These are phyloP conservation scores for Agrotis ipsilon DNA, from an alignment of 2,888 invertebrate species.

Conservation along the genomic window DNA sequence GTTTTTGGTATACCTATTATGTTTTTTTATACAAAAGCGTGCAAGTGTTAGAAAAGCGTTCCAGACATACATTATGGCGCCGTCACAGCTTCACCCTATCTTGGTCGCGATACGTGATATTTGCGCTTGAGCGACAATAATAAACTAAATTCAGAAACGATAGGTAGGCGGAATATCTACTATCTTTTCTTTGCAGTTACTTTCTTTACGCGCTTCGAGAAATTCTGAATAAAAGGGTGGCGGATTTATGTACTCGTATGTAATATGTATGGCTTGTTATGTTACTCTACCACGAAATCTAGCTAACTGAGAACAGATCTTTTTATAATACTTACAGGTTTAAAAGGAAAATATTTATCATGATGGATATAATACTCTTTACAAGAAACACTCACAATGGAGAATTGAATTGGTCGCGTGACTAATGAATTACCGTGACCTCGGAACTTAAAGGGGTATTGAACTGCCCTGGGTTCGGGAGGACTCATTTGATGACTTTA, in stretches of 20 bases:
- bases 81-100: no score
- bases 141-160: background rate
- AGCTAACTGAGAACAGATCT: background rate
- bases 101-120: background rate
- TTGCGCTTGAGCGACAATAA: constrained; percentile 32
- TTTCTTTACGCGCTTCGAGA: background rate
- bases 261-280: background rate
- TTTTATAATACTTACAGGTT: background rate
- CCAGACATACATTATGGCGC: no score
- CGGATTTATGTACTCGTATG: constrained; percentile 1
- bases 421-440: no score
- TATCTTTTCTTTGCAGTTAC: constrained; percentile 14
- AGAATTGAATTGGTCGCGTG: no score
- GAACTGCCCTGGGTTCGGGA: no score
- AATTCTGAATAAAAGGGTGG: constrained; percentile 2
- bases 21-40: no score
- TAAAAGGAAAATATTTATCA: background rate
- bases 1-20: no score
- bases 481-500: no score
- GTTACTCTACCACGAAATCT: background rate
- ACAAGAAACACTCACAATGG: no score
- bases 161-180: background rate
- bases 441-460: no score
- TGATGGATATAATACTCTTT: no score
- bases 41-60: no score